phyloP scores from a whole-genome alignment of 1,140 invertebrate species.

The Steinernema feltiae region DNA sequence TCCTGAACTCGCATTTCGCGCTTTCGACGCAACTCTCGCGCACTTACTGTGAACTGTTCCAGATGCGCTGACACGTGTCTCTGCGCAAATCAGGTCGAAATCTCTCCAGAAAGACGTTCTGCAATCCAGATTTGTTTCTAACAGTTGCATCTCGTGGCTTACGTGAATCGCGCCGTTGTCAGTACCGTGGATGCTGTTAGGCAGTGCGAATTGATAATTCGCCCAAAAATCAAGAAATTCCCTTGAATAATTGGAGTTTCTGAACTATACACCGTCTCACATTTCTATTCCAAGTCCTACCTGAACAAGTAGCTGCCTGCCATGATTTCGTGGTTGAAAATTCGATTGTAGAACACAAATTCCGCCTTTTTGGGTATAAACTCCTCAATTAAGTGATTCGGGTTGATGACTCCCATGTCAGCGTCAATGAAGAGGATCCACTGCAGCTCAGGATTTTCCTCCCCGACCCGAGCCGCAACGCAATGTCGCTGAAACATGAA shows the following conservation, averaged over 20 bases:
- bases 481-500: slow-evolving; percentile 41
- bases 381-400: slow-evolving; percentile 37
- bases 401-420: slow-evolving; percentile 42
- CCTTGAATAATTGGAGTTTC: slow-evolving; percentile 28
- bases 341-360: slow-evolving; percentile 38
- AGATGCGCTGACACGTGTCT: slow-evolving; percentile 19
- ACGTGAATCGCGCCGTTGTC: slow-evolving; percentile 45
- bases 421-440: slow-evolving; percentile 38
- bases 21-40: not conserved
- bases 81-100: not conserved
- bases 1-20: not conserved
- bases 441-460: not conserved
- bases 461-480: slow-evolving; percentile 16
- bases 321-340: slow-evolving; percentile 44
- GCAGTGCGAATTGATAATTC: slow-evolving; percentile 29
- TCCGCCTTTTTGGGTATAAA: slow-evolving; percentile 26
- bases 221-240: slow-evolving; percentile 39
- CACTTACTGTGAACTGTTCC: slow-evolving; percentile 18
- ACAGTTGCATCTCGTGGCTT: not conserved
- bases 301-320: slow-evolving; percentile 40
- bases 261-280: slow-evolving; percentile 3
- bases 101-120: slow-evolving; percentile 22
- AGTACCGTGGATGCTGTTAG: slow-evolving; percentile 39
- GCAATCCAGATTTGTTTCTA: not conserved
- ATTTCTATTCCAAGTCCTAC: not conserved